Base-by-base conservation (phyloP, 2,888 invertebrate species). In the Sinelater perroti region DNA sequence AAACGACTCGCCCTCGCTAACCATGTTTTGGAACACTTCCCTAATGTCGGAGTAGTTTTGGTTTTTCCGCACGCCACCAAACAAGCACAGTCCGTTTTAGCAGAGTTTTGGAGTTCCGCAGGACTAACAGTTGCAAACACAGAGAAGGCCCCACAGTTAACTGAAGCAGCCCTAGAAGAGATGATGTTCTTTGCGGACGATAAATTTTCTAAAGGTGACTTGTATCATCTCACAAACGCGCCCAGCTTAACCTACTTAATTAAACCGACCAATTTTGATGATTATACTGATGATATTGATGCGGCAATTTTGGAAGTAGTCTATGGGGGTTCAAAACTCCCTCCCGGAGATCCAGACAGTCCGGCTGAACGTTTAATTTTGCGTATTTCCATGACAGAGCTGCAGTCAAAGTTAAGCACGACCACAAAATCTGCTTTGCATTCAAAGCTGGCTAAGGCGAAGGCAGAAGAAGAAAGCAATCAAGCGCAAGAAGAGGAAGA, bases 1-100 rank as follows among this genome's bases (percentile, higher is more conserved):
- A 73, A 83, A 21, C 75, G 83, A 3, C 81, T 81, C 62, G 78
- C 79, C 18, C 78, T 85, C 1, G 82, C 84, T 16, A 74, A 75
- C 24, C 77, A 80, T 1, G 76, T 86, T n/a, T 78, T 84, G 64
- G 71, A 78, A 38, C 80, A 82, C 70, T 80, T 84, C 65, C 70
- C 70, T 0, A 82, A 83, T 61, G 71, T 80, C 13, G 83, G 84
- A 44, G 79, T 81, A 0, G 79, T 79, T 4, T 69, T 85, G 5
- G 64, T 85, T 62, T 75, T 83, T 73, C 84, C 85, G 6, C 82
- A 82, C 56, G 80, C 82, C 3, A 56, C 61, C 30, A 61, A 66
- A 13, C 65, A 20, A 28, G 31, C 31, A 2, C 10, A 53, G 10
- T 18, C 53, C 1, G 26, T 46, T 5, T 18, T 64, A 13, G 33